Conservation (phyloP, 2,888 invertebrate species). For the Epicampocera succincta region DNA sequence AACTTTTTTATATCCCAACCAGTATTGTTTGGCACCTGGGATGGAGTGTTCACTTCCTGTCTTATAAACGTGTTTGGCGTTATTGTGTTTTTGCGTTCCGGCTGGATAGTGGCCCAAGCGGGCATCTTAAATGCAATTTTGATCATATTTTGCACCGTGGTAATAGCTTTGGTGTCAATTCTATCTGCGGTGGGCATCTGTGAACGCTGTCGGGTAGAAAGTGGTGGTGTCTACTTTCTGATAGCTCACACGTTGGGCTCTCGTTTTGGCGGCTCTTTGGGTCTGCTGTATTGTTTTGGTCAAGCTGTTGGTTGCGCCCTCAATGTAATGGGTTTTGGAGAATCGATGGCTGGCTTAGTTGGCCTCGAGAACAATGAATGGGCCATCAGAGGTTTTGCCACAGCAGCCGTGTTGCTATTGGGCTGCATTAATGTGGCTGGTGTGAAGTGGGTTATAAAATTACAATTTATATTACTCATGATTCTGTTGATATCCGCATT, state of each 20-base stretch:
- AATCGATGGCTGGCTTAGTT: constrained; percentile 94
- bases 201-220: constrained; percentile 96
- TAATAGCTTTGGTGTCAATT: constrained; percentile 94
- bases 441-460: constrained; percentile 98
- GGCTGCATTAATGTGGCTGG: constrained; percentile 97
- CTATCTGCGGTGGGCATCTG: constrained; percentile 98
- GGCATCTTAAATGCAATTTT: constrained; percentile 90
- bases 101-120: constrained; percentile 98
- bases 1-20: constrained; percentile 98
- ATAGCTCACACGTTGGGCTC: constrained; percentile 97
- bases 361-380: constrained; percentile 87
- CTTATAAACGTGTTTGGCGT: constrained; percentile 99
- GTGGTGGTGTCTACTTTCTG: constrained; percentile 98
- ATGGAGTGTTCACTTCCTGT: constrained; percentile 98
- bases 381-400: constrained; percentile 93
- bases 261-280: constrained; percentile 95
- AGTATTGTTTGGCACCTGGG: constrained; percentile 96
- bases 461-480: constrained; percentile 94
- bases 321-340: constrained; percentile 97
- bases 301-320: constrained; percentile 98
- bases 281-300: constrained; percentile 97
- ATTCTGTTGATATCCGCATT: constrained; percentile 93
- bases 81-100: constrained; percentile 96
- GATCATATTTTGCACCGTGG: constrained; percentile 92
- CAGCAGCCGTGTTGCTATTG: constrained; percentile 91